Evolutionary conservation across 2,797 vertebrate species (phyloP).

Genomic region (Lophotriccus pileatus): DNA sequence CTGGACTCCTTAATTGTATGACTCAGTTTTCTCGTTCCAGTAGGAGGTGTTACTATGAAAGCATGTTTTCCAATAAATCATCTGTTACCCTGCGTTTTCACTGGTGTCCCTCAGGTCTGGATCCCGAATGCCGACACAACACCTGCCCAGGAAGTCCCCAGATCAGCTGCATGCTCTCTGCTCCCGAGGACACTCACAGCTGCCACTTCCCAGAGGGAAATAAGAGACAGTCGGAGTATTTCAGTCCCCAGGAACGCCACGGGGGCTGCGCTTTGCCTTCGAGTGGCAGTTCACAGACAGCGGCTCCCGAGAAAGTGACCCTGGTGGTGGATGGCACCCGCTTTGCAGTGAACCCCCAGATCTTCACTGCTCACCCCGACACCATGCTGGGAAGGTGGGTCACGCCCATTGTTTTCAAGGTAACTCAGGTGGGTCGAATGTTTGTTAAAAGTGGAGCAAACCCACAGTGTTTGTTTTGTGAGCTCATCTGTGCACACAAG

Average conservation of each 20-base stretch:
- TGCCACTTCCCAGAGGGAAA: slow-evolving; percentile 63
- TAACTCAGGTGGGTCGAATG: not conserved
- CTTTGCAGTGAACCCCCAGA: slow-evolving; percentile 81
- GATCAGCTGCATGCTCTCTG: slow-evolving; percentile 26
- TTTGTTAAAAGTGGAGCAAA: not conserved
- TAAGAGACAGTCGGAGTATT: slow-evolving; percentile 67
- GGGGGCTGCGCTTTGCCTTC: slow-evolving; percentile 40
- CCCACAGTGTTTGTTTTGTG: not conserved
- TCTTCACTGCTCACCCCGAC: slow-evolving; percentile 82
- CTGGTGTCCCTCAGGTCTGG: slow-evolving; percentile 38
- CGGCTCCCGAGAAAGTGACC: slow-evolving; percentile 76
- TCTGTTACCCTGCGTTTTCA: not conserved
- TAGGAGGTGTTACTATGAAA: not conserved
- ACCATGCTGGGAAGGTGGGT: slow-evolving; percentile 83
- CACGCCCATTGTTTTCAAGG: not conserved
- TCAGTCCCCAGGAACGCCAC: slow-evolving; percentile 59
- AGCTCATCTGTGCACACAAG: not conserved
- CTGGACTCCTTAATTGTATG: not conserved
- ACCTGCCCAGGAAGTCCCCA: slow-evolving; percentile 35
- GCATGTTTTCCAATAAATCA: not conserved
- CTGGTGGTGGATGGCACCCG: slow-evolving; percentile 81
- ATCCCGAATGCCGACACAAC: slow-evolving; percentile 24
- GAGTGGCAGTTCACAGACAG: slow-evolving; percentile 44
- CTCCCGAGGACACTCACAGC: slow-evolving; percentile 52
- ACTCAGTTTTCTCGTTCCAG: not conserved